phyloP scores from a whole-genome alignment of 2,797 vertebrate species.

The Limnodromus scolopaceus region DNA sequence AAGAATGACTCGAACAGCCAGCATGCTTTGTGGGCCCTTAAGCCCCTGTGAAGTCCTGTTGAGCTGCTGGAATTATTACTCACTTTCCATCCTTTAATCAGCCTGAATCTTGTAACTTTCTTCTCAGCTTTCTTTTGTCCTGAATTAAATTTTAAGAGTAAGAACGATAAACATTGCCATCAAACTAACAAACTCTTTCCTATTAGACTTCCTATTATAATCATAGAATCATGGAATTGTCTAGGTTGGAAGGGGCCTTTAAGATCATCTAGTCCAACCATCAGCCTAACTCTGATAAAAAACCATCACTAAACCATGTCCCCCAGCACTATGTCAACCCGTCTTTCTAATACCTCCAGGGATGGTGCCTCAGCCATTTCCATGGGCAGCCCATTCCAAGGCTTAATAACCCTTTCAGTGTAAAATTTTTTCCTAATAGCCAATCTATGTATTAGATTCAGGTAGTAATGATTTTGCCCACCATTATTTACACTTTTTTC shows the following conservation, averaged over 20 bases:
- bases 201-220: neutral
- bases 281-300: no score
- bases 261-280: no score
- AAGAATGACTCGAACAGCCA: fast-evolving
- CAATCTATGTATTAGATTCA: neutral
- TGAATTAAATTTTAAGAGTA: neutral
- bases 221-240: no score
- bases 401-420: no score
- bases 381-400: no score
- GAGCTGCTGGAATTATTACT: neutral
- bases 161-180: neutral
- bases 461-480: neutral
- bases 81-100: neutral
- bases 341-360: no score
- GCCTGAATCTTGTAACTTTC: neutral
- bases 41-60: neutral
- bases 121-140: neutral
- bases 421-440: no score
- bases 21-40: fast-evolving
- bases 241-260: no score
- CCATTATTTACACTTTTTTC: neutral
- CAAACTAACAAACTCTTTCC: neutral
- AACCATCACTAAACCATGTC: no score
- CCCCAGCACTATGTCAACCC: no score
- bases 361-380: no score